Percentiles rank a stretch among this genome's conserved stretches.
phyloP scores from a whole-genome alignment of 2,113 vertebrate genomes.

The Recurvirostra avosetta region DNA sequence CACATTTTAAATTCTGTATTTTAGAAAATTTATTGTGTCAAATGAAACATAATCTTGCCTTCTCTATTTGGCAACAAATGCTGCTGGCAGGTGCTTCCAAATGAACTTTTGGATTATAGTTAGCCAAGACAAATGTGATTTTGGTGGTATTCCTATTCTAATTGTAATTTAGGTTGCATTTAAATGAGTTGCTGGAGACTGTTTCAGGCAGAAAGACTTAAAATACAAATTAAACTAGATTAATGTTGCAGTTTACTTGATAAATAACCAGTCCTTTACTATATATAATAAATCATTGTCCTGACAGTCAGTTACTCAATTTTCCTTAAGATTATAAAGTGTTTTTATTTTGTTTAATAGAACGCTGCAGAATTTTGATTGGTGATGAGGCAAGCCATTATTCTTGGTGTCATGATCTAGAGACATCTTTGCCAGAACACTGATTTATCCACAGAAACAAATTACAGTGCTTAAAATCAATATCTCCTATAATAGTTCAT shows the following conservation, averaged over 20 bases:
- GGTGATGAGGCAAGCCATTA: not conserved
- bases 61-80: constrained; percentile 53
- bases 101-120: constrained; percentile 44
- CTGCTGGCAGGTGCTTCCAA: constrained; percentile 66
- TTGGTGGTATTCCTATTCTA: constrained; percentile 41
- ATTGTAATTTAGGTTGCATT: constrained; percentile 31
- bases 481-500: not conserved
- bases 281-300: constrained; percentile 3
- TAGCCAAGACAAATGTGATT: constrained; percentile 64
- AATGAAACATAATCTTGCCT: constrained; percentile 65
- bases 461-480: not conserved
- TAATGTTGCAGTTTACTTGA: not conserved
- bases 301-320: not conserved
- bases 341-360: not conserved
- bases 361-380: not conserved
- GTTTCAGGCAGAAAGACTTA: constrained; percentile 16
- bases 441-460: not conserved
- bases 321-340: not conserved
- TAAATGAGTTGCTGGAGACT: constrained; percentile 12
- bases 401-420: not conserved
- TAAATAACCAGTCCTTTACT: not conserved
- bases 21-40: constrained; percentile 64
- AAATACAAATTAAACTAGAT: constrained; percentile 7
- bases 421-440: not conserved
- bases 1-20: constrained; percentile 48